Base-by-base conservation (phyloP, 1,140 invertebrate genomes). In the Panagrolaimus sp. region DNA sequence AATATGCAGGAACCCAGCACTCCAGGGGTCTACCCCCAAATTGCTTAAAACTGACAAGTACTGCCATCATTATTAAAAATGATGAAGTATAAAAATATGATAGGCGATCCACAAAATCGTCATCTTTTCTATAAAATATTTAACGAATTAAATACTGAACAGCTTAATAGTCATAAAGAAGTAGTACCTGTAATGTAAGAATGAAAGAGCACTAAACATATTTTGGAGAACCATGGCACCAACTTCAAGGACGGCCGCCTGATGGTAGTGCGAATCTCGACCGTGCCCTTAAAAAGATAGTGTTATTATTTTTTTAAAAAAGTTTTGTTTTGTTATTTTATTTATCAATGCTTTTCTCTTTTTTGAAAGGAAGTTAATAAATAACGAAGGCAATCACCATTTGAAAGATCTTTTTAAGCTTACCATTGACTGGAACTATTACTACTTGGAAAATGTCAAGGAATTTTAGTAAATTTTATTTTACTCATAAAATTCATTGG, bases 31-130 rank as follows among this genome's bases (percentile, higher is more conserved):
- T 67, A 67, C 83, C 83, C 20, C 81, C 76, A 67, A 83, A 79
- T 69, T 86, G 86, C 66, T 85, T 83, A 63, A 85, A 86, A 62
- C 83, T 84, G 53, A 87, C 85, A 23, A 87, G 77, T 13, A 87
- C 82, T 3, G 86, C 85, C 75, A 87, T 86, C 72, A 87, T 84
- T 44, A 87, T 84, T 8, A 87, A 79, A 31, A 87, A 84, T 47
- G 84, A 83, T n/a, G 84, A 85, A 9, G 86, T 86, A 73, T 86
- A 87, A 62, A 85, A 83, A 73, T 87, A 86, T 70, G 85, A 86
- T 20, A 87, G 76, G 62, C 86, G 74, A 76, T 87, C 86, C 27
- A 86, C 82, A 47, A 87, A 82, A 69, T 87, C 86, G 76, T 87
- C 86, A 74, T 87, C 86, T 71, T 86, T 85, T 25, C 81, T 72